Percentiles rank a stretch among this genome's conserved stretches.
phyloP scores from a whole-genome alignment of 2,113 vertebrate species.

The Entomyzon cyanotis region DNA sequence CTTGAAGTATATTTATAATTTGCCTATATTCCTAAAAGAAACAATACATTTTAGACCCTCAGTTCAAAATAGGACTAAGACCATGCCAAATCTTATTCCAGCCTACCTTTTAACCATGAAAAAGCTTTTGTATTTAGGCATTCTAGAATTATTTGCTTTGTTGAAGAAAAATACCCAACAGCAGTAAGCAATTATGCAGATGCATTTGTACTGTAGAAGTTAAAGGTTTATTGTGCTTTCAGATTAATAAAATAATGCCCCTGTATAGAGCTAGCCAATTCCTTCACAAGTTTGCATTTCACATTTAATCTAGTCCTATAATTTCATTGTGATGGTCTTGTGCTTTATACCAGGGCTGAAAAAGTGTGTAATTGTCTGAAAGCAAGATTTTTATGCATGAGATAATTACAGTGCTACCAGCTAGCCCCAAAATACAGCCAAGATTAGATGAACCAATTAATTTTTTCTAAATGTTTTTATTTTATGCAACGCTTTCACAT shows the following conservation, averaged over 20 bases:
- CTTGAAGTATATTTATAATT: not conserved
- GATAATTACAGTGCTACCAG: not conserved
- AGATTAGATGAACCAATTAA: constrained; percentile 9
- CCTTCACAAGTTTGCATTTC: constrained; percentile 37
- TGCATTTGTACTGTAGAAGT: not conserved
- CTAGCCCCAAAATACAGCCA: not conserved
- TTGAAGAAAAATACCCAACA: not conserved
- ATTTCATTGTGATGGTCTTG: not conserved
- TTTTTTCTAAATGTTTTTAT: not conserved
- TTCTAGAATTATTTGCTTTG: not conserved
- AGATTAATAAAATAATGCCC: constrained; percentile 27
- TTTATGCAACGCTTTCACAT: not conserved
- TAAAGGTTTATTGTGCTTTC: constrained; percentile 31
- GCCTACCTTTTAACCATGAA: not conserved
- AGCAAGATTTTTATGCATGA: constrained; percentile 30
- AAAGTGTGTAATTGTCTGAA: constrained; percentile 45
- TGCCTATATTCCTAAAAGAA: not conserved
- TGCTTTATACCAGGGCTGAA: constrained; percentile 14
- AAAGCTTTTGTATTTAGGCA: not conserved
- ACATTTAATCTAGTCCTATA: constrained; percentile 39
- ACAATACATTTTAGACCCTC: not conserved
- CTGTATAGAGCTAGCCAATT: not conserved
- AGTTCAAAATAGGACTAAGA: not conserved
- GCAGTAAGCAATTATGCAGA: constrained; percentile 7
- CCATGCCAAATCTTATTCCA: not conserved